These are phyloP conservation scores for Mercenaria mercenaria DNA, from an alignment of 1,140 invertebrate genomes.

Conservation along the genomic window DNA sequence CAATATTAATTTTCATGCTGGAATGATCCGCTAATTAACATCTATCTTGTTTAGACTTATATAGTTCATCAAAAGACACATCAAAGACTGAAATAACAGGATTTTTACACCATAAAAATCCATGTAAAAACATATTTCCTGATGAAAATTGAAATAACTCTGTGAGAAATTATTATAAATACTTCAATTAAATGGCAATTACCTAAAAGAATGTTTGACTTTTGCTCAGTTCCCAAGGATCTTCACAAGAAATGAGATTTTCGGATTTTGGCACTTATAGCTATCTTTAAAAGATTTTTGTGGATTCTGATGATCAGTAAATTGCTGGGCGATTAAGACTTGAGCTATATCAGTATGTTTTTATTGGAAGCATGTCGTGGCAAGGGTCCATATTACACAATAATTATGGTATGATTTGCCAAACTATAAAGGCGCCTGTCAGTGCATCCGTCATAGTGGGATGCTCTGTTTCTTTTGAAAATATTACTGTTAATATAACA, in stretches of 20 bases:
- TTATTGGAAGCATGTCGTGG: slow-evolving; percentile 20
- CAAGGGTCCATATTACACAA: slow-evolving; percentile 22
- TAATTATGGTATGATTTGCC: not conserved
- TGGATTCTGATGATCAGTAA: not conserved
- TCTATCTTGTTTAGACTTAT: too few relatives aligned
- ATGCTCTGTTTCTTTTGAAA: too few relatives aligned
- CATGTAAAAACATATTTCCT: not conserved
- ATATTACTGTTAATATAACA: too few relatives aligned
- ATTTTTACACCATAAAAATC: not conserved
- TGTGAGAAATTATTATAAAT: not conserved
- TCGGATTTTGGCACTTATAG: not conserved
- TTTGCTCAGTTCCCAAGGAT: not conserved
- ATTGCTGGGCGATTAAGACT: not conserved
- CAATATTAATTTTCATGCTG: too few relatives aligned
- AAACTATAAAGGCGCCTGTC: not conserved
- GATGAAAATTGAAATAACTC: not conserved
- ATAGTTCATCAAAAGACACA: not conserved
- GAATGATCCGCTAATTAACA: too few relatives aligned
- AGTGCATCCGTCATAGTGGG: too few relatives aligned
- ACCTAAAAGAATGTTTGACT: not conserved
- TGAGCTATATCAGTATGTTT: slow-evolving; percentile 1
- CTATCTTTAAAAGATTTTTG: not conserved
- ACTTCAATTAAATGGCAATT: not conserved
- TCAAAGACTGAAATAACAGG: not conserved
- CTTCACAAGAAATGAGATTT: not conserved